Base-by-base conservation (phyloP, 2,797 vertebrate species). In the Periophthalmus magnuspinnatus region DNA sequence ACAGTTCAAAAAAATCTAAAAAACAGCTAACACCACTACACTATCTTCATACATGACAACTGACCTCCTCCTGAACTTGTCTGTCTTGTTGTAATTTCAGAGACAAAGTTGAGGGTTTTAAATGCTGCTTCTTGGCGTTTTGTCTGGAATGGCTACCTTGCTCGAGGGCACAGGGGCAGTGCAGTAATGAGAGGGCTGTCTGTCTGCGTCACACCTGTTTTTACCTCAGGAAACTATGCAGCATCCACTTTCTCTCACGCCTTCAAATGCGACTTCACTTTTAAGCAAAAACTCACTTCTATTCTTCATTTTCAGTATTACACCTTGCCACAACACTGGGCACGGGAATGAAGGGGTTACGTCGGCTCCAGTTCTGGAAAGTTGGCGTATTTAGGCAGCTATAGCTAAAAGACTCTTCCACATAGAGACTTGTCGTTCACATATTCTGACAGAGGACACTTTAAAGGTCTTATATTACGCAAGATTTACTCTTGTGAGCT, bases 191-290 rank as follows among this genome's bases (percentile, higher is more conserved):
- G 84, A 91, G 89, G 85, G 75, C 78, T 55, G 70, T 70, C 83
- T 77, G 75, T 69, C 60, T 63, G 80, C 80, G 68, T 81, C 85
- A 91, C 90, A 91, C 85, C 90, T 92, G 90, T 88, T 91, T 91
- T 87, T 57, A 84, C 86, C 84, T 4, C 45, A 24, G 54, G 72
- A 74, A 88, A 84, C 78, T 81, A 88, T 82, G 80, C 71, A 41
- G 48, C 16, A 45, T 47, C 14, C 74, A 85, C 89, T 90, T 89
- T 89, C 89, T 90, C 89, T 85, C 82, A 87, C 76, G 55, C 69
- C 64, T 11, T 33, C 9, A 36, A 59, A 55, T 48, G 6, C 16
- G 5, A 17, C 32, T 38, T 66, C 47, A 54, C 64, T 66, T 66
- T 65, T 54, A 21, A 19, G 22, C 19, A 10, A 33, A 32, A 52